These are phyloP conservation scores for Aplochiton taeniatus DNA, from an alignment of 2,797 vertebrate species.

Conservation along the genomic window DNA sequence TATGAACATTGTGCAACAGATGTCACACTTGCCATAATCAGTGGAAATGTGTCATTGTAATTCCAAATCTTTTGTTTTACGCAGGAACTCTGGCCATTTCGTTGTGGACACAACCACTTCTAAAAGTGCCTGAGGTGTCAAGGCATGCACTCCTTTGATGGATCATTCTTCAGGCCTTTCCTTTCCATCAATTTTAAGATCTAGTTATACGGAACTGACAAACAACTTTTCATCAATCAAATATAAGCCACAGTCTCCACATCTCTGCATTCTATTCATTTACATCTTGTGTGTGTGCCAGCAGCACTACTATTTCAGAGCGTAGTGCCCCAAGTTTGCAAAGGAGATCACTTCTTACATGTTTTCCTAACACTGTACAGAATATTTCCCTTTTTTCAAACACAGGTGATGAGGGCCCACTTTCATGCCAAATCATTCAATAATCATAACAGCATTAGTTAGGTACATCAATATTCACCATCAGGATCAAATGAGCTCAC, in stretches of 20 bases:
- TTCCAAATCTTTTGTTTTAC: background rate
- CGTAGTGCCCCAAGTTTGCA: conserved; percentile 31
- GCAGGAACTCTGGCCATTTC: background rate
- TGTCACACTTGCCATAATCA: too few relatives aligned
- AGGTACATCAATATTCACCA: too few relatives aligned
- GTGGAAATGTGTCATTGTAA: background rate
- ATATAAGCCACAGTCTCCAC: conserved; percentile 7
- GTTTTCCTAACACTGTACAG: too few relatives aligned
- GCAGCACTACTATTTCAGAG: conserved; percentile 22
- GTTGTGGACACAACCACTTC: conserved; percentile 7
- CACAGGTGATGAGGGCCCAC: too few relatives aligned
- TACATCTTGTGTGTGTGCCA: conserved; percentile 30
- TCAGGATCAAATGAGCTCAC: too few relatives aligned
- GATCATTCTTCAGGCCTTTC: conserved; percentile 40
- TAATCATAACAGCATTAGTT: too few relatives aligned
- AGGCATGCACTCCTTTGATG: conserved; percentile 20
- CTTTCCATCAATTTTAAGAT: conserved; percentile 50
- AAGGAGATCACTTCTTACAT: background rate
- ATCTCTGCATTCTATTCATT: conserved; percentile 30
- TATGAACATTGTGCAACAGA: too few relatives aligned
- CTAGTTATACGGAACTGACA: conserved; percentile 48
- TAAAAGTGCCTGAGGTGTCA: background rate
- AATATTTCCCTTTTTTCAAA: too few relatives aligned
- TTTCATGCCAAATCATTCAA: too few relatives aligned
- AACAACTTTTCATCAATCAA: conserved; percentile 48